phyloP scores from a whole-genome alignment of 2,113 vertebrate genomes.

The Lasiurus cinereus region DNA sequence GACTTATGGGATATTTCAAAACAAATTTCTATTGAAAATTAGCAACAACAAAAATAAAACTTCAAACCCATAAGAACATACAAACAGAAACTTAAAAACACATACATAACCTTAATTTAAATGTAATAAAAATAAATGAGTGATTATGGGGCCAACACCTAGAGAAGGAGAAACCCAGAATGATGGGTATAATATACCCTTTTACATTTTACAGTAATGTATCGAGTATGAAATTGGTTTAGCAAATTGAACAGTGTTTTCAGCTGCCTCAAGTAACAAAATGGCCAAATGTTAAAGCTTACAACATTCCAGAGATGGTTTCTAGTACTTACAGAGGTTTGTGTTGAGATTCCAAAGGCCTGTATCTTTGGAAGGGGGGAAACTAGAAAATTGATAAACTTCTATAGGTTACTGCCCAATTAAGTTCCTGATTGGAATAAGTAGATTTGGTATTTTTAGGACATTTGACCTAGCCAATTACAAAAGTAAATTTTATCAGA shows the following conservation, averaged over 20 bases:
- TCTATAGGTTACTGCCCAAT: not conserved
- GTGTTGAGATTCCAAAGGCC: not conserved
- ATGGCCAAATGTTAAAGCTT: not conserved
- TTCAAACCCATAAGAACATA: too few relatives aligned
- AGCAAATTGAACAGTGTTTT: not conserved
- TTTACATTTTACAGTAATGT: not conserved
- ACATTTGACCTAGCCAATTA: not conserved
- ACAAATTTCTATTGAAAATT: not conserved
- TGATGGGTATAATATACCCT: not conserved
- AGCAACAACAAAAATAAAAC: not conserved
- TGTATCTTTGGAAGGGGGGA: not conserved
- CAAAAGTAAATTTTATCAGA: not conserved
- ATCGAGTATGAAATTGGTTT: not conserved
- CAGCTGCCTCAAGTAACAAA: not conserved
- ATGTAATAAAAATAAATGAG: not conserved
- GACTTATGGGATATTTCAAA: not conserved
- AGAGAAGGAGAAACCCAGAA: not conserved
- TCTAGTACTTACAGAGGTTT: not conserved
- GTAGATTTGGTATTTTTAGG: not conserved
- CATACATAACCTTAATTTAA: not conserved
- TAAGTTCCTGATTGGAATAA: not conserved
- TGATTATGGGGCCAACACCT: not conserved
- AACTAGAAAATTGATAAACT: not conserved
- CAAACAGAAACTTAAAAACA: not conserved
- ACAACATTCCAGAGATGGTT: not conserved